Evolutionary conservation across 2,888 invertebrate genomes (phyloP).

Genomic region (Protonemura montana): DNA sequence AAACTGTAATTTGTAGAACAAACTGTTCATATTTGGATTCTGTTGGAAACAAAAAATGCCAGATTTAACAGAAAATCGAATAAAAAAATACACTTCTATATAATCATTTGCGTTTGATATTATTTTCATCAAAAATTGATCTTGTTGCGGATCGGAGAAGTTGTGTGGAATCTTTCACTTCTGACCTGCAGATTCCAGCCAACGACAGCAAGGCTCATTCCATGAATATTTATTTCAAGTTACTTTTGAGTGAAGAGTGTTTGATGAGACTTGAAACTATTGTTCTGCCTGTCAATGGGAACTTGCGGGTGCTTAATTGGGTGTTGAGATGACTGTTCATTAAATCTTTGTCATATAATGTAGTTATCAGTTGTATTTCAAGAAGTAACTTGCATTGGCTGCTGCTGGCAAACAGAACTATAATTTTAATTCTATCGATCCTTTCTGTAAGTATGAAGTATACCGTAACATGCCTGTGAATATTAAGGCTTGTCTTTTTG

Average conservation of each 20-base stretch:
- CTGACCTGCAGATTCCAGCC: constrained; percentile 32
- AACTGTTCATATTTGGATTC: constrained; percentile 35
- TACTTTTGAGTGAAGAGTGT: neutral
- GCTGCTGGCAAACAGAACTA: constrained; percentile 50
- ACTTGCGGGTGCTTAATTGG: neutral
- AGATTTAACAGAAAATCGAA: constrained; percentile 39
- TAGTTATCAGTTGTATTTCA: constrained; percentile 51
- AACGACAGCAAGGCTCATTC: constrained; percentile 47
- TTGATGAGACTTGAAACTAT: neutral
- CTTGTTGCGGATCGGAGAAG: constrained; percentile 18
- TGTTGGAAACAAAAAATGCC: constrained; percentile 37
- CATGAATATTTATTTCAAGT: constrained; percentile 24
- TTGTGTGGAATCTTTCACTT: constrained; percentile 39
- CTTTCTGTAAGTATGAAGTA: neutral
- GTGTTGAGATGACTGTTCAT: neutral
- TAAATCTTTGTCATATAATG: neutral
- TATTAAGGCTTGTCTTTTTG: neutral
- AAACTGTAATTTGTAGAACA: constrained; percentile 22
- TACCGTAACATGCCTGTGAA: neutral
- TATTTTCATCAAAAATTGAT: constrained; percentile 15
- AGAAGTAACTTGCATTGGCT: constrained; percentile 53
- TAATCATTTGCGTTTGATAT: constrained; percentile 47
- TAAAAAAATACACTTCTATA: constrained; percentile 44
- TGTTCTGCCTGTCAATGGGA: neutral
- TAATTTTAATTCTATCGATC: neutral